Percentiles rank a stretch among this genome's conserved stretches.
phyloP scores from a whole-genome alignment of 1,140 invertebrate species.

The Bicyclus anynana region DNA sequence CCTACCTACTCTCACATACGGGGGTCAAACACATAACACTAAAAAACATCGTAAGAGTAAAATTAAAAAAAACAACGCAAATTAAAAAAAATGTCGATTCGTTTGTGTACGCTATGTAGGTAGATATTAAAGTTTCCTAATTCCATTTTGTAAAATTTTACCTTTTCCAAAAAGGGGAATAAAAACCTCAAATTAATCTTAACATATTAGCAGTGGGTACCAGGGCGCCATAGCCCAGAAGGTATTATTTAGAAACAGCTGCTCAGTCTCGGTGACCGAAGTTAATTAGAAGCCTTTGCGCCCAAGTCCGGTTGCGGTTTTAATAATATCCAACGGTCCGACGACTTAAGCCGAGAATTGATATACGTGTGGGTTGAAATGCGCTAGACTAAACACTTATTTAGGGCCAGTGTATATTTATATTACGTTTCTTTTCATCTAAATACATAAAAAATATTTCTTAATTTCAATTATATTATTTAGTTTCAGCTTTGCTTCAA shows the following conservation, averaged over 20 bases:
- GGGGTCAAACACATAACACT: no score
- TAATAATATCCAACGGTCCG: conserved; percentile 51
- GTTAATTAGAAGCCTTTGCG: conserved; percentile 58
- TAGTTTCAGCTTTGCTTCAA: no score
- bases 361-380: conserved; percentile 38
- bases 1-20: no score
- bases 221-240: conserved; percentile 27
- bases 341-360: conserved; percentile 44
- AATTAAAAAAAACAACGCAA: no score
- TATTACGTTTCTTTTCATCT: not conserved
- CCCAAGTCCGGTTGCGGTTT: conserved; percentile 46
- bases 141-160: not conserved
- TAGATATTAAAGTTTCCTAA: not conserved
- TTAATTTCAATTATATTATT: no score
- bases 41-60: no score
- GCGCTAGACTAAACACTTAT: conserved; percentile 1
- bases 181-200: not conserved
- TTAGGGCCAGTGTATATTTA: not conserved
- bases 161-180: not conserved
- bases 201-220: conserved; percentile 21
- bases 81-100: no score
- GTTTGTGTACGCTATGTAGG: no score
- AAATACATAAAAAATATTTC: not conserved
- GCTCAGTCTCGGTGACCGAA: conserved; percentile 43
- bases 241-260: conserved; percentile 47